phyloP scores from a whole-genome alignment of 2,797 vertebrate species.

The Malacoctenus gilli region DNA sequence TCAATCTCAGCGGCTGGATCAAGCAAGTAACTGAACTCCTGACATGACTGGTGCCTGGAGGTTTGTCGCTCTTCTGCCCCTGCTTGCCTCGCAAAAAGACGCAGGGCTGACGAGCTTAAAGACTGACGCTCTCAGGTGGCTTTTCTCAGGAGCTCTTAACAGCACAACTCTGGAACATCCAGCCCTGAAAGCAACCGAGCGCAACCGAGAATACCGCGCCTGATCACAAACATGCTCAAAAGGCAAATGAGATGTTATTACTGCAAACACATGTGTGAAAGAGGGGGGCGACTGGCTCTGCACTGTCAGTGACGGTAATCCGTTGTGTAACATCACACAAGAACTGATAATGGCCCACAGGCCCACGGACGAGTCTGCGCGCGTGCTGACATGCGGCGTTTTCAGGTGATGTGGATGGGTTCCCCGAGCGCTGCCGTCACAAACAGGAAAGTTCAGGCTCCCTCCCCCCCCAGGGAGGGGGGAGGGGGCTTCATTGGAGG shows the following conservation, averaged over 20 bases:
- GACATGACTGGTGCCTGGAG: no score
- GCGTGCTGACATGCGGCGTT: background rate
- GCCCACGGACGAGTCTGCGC: background rate
- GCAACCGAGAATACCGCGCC: constrained; percentile 19
- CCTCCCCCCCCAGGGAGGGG: no score
- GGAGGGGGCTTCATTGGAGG: no score
- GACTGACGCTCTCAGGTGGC: no score
- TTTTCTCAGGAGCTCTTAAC: constrained; percentile 1
- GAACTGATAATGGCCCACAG: constrained; percentile 33
- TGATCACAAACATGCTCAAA: constrained; percentile 24
- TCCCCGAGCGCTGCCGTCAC: no score
- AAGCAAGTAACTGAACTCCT: no score
- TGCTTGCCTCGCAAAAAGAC: no score
- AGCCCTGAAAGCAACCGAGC: constrained; percentile 21
- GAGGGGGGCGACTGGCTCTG: constrained; percentile 8
- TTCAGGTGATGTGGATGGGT: no score
- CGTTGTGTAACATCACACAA: constrained; percentile 52
- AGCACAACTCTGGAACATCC: constrained; percentile 7
- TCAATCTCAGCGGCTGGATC: no score
- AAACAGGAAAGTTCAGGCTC: no score
- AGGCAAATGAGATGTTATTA: constrained; percentile 19
- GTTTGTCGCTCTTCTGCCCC: no score
- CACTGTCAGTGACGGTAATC: constrained; percentile 35
- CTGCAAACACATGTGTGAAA: constrained; percentile 10
- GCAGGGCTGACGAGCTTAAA: no score